Evolutionary conservation across 1,140 invertebrate species (phyloP), one percentile per base, ranked within the genome.

Genomic region (Drosophila burlai): DNA sequence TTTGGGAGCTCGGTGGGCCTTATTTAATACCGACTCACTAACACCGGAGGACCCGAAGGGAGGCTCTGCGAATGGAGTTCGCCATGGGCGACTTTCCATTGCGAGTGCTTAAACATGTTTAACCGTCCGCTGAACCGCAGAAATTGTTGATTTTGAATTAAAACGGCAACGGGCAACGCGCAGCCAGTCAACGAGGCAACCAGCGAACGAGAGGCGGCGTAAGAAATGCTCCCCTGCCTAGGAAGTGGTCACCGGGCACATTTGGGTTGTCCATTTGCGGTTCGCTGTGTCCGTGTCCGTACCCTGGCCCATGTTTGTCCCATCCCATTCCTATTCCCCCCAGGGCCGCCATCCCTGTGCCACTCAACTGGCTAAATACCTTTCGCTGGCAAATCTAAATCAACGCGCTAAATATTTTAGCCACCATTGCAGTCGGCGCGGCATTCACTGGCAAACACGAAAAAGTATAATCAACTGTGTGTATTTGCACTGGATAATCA

Each of bases 121-220:
- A 89, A 89, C 85, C 85, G 85, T 89, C 78, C 84, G 73, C 85
- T 89, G 84, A 89, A 89, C 84, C 85, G 84, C 84, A 85, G 49
- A 89, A 89, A 89, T 81, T 85, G 84, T 89, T 90, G 84, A 90
- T 89, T 90, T 89, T 89, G 84, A 90, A 89, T 89, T 89, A 89
- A 89, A 89, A 90, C 77, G 68, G 52, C 52, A 38, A 38, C 52
- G 52, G 18, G 50, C 50, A 54, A 36, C 31, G 31, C 18, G 36
- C 52, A 55, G 34, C 52, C 34, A 55, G 68, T 61, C 73, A 57
- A 34, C 50, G 60, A 40, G 43, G 55, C 43, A 36, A 43, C 52
- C 18, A n/a, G 34, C 18, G 21, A 26, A 55, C 46, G 47, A 47
- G 49, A 55, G 59, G 49, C 71, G 55, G 58, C 71, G 47, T 83